Conservation (phyloP, 2,888 invertebrate genomes). For the Aspidapion aeneum region DNA sequence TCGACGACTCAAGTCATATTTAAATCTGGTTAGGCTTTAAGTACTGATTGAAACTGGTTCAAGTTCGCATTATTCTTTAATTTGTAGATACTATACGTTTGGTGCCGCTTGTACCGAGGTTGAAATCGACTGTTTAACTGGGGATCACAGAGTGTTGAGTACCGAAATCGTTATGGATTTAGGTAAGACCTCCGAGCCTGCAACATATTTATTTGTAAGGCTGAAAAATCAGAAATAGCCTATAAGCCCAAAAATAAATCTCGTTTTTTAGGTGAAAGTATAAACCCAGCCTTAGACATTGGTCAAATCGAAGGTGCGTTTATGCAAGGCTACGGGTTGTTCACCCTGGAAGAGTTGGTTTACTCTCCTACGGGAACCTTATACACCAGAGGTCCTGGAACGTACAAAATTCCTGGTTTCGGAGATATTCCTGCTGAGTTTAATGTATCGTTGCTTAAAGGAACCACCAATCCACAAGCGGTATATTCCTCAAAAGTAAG, state of each 20-base stretch:
- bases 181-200: too few relatives aligned
- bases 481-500: slow-evolving; percentile 94
- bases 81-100: slow-evolving; percentile 72
- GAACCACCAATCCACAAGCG: slow-evolving; percentile 85
- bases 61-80: background rate
- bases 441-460: slow-evolving; percentile 88
- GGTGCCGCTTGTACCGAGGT: slow-evolving; percentile 87
- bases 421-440: slow-evolving; percentile 89
- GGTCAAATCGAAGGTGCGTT: slow-evolving; percentile 97
- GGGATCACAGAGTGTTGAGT: slow-evolving; percentile 84
- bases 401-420: slow-evolving; percentile 92
- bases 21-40: too few relatives aligned
- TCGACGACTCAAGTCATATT: too few relatives aligned
- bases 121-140: slow-evolving; percentile 91
- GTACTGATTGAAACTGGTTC: too few relatives aligned
- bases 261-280: slow-evolving; percentile 62
- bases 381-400: slow-evolving; percentile 86
- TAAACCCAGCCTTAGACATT: slow-evolving; percentile 95
- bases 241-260: too few relatives aligned
- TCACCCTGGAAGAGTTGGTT: slow-evolving; percentile 85
- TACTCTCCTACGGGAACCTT: slow-evolving; percentile 81
- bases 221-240: too few relatives aligned
- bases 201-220: too few relatives aligned
- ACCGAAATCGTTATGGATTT: slow-evolving; percentile 97
- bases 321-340: slow-evolving; percentile 91